These are phyloP conservation scores for Petrophora chlorosata DNA, from an alignment of 2,888 invertebrate genomes.

Conservation along the genomic window DNA sequence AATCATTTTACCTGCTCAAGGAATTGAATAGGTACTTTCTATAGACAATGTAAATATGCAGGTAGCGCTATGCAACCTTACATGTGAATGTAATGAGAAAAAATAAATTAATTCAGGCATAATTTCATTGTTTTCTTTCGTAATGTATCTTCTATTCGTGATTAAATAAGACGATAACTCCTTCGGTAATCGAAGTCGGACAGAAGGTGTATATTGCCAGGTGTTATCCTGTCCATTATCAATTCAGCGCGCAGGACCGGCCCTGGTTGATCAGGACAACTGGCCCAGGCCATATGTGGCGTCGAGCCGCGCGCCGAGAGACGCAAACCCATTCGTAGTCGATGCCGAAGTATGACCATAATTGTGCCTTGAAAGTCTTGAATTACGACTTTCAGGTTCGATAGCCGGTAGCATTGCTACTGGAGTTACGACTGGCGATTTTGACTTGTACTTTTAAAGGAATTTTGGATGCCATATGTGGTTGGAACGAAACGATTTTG, in stretches of 20 bases:
- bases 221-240: constrained; percentile 73
- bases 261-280: constrained; percentile 30
- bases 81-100: neutral
- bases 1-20: no score
- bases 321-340: constrained; percentile 18
- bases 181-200: neutral
- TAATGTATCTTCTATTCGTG: no score
- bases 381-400: constrained; percentile 9
- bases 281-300: constrained; percentile 23
- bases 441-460: neutral
- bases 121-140: no score
- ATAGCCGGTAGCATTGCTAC: neutral
- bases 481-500: neutral
- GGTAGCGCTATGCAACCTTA: no score
- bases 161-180: neutral
- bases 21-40: no score
- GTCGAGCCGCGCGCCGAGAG: constrained; percentile 8
- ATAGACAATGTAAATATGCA: no score
- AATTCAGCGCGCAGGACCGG: constrained; percentile 54
- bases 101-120: no score
- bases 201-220: constrained; percentile 56
- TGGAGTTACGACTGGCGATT: neutral
- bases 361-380: constrained; percentile 20
- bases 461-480: no score
- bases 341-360: constrained; percentile 15